Conservation (phyloP, 2,888 invertebrate genomes). For the Netelia virgata region DNA sequence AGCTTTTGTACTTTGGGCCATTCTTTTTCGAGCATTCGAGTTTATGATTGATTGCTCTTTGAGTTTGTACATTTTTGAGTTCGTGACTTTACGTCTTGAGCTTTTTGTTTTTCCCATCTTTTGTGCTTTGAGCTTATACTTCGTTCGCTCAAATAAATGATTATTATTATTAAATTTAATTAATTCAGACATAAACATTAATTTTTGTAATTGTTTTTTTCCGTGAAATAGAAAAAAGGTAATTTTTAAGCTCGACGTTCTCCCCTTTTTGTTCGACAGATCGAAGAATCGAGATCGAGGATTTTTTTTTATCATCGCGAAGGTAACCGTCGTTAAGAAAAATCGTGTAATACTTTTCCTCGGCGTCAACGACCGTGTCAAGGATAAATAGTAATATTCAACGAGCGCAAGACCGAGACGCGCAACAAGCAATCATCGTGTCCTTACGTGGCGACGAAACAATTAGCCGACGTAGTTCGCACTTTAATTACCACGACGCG, state of each 20-base stretch:
- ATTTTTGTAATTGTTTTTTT: too few relatives aligned
- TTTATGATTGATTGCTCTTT: too few relatives aligned
- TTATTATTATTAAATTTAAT: too few relatives aligned
- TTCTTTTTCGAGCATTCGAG: too few relatives aligned
- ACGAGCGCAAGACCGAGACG: background rate
- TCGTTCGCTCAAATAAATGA: too few relatives aligned
- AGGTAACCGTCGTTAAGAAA: constrained; percentile 24
- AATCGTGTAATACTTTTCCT: constrained; percentile 4
- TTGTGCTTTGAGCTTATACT: background rate
- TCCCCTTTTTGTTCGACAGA: background rate
- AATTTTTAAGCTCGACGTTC: constrained; percentile 5
- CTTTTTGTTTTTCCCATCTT: too few relatives aligned
- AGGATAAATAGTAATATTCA: constrained; percentile 47
- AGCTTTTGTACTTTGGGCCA: too few relatives aligned
- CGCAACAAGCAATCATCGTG: background rate
- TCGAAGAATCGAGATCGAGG: background rate
- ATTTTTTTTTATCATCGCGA: constrained; percentile 1
- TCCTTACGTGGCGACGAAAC: constrained; percentile 45
- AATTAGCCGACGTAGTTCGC: constrained; percentile 44
- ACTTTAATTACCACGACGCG: constrained; percentile 25
- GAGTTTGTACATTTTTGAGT: too few relatives aligned
- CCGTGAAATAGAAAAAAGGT: too few relatives aligned
- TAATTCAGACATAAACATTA: too few relatives aligned
- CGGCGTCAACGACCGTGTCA: constrained; percentile 44
- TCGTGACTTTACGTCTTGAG: too few relatives aligned